These are phyloP conservation scores for Colistium nudipinnis DNA, from an alignment of 2,113 vertebrate genomes.

Conservation along the genomic window DNA sequence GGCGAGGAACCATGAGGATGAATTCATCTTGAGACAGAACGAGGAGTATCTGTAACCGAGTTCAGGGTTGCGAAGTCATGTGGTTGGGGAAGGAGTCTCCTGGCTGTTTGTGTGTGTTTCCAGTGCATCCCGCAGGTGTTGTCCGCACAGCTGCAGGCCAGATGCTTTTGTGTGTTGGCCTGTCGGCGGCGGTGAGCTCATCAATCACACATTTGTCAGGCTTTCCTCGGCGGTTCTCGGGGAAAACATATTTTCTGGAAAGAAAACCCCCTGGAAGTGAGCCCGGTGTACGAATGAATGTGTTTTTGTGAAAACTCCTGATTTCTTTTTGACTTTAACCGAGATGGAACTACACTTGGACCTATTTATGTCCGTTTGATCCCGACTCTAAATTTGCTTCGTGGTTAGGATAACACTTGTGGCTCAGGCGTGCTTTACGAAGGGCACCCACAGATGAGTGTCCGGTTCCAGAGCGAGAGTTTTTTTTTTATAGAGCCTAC, in stretches of 20 bases:
- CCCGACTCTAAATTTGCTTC: conserved; percentile 13
- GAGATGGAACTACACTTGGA: background rate
- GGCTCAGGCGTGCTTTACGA: conserved; percentile 31
- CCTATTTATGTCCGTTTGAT: conserved; percentile 3
- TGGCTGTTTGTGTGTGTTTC: conserved; percentile 13
- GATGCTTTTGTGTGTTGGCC: conserved; percentile 38
- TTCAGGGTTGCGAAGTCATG: conserved; percentile 45
- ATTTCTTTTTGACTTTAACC: conserved; percentile 5
- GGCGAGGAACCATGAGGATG: conserved; percentile 43
- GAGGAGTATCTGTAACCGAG: conserved; percentile 33
- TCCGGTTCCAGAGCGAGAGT: conserved; percentile 50
- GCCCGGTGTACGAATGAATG: background rate
- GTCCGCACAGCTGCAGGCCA: conserved; percentile 54
- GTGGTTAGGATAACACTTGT: conserved; percentile 7
- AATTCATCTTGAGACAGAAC: conserved; percentile 49
- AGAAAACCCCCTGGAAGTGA: background rate
- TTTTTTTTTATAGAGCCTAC: conserved; percentile 63
- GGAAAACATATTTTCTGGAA: background rate
- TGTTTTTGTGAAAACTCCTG: background rate
- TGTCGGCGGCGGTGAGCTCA: conserved; percentile 13
- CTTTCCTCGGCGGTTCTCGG: background rate
- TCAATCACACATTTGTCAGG: conserved; percentile 31
- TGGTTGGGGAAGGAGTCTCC: conserved; percentile 25
- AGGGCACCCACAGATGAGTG: conserved; percentile 37
- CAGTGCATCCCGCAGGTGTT: conserved; percentile 41